Conservation (phyloP, 64 coral and sea anemone genomes). For the Platygyra sinensis region DNA sequence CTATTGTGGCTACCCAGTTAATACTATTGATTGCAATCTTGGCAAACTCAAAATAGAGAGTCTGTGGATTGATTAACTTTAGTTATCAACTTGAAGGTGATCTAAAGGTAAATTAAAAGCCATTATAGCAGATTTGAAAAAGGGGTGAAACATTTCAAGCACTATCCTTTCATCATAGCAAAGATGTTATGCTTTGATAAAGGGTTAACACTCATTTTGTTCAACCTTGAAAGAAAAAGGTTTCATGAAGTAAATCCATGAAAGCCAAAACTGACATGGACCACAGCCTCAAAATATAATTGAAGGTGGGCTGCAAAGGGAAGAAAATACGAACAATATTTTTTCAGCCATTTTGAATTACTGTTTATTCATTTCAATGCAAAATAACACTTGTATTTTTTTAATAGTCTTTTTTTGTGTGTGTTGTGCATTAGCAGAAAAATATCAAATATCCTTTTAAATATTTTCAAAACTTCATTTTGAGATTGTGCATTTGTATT, state of each 20-base stretch:
- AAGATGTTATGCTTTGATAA: too few species aligned
- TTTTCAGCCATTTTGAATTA: neutral
- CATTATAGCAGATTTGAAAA: too few species aligned
- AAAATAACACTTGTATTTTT: neutral
- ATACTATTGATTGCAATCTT: too few species aligned
- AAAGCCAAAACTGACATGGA: neutral
- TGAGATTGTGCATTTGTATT: neutral
- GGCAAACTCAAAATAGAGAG: too few species aligned
- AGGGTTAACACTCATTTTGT: too few species aligned
- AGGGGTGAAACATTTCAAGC: too few species aligned
- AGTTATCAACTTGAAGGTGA: too few species aligned
- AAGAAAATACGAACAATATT: neutral
- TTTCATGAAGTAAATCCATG: neutral
- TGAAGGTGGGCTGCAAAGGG: neutral
- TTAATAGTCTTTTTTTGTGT: neutral
- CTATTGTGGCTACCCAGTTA: too few species aligned
- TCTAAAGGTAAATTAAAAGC: too few species aligned
- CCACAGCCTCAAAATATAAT: neutral
- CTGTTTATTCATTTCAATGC: neutral
- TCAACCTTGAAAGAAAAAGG: too few species aligned
- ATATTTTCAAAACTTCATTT: conserved; percentile 2
- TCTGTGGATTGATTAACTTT: too few species aligned
- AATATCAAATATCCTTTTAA: conserved; percentile 10
- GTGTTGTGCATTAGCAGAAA: neutral
- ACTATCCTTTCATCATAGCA: too few species aligned